Conservation (phyloP, 2,888 invertebrate genomes). For the Nineta flava region DNA sequence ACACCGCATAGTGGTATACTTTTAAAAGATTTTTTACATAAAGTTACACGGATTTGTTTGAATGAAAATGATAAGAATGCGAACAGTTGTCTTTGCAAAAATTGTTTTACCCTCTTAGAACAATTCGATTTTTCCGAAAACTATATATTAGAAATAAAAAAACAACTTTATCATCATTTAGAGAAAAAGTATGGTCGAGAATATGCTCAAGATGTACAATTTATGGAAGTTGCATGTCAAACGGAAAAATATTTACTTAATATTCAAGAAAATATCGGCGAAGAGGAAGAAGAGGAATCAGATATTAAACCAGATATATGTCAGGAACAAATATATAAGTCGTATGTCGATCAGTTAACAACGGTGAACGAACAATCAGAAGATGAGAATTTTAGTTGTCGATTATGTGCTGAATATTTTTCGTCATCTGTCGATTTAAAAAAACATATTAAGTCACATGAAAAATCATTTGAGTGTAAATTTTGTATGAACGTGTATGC, state of each 20-base stretch:
- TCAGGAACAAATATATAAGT: neutral
- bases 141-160: constrained; percentile 10
- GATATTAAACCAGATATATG: constrained; percentile 3
- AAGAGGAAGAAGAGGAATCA: constrained; percentile 9
- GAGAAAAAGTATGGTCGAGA: constrained; percentile 9
- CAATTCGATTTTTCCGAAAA: constrained; percentile 14
- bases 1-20: constrained; percentile 13
- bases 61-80: neutral
- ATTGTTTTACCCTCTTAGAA: constrained; percentile 14
- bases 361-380: neutral
- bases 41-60: constrained; percentile 7
- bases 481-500: constrained; percentile 9
- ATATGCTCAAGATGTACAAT: constrained; percentile 8
- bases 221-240: constrained; percentile 12
- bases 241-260: constrained; percentile 10
- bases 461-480: constrained; percentile 9
- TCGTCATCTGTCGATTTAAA: neutral
- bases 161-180: constrained; percentile 11
- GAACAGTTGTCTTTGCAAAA: constrained; percentile 11
- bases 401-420: constrained; percentile 1
- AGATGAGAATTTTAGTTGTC: neutral
- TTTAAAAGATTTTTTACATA: constrained; percentile 13
- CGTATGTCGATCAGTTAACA: neutral
- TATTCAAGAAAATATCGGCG: constrained; percentile 4
- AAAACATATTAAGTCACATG: constrained; percentile 7